Evolutionary conservation across 2,888 invertebrate species (phyloP), one percentile per base, ranked within the genome.

Genomic region (Drosophila kanekoi): DNA sequence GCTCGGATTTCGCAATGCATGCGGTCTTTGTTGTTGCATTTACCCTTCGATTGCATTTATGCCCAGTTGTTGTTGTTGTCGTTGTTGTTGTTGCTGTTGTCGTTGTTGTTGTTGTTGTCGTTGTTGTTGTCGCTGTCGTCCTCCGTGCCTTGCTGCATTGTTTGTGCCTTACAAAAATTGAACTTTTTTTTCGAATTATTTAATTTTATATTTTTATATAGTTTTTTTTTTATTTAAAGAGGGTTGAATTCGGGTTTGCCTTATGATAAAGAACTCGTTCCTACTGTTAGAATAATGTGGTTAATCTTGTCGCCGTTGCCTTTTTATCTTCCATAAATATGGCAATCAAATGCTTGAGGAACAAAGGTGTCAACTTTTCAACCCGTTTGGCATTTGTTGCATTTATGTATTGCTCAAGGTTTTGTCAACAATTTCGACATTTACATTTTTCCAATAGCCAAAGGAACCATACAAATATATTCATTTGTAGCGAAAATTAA

Each of bases 271-370:
- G n/a, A 89, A 85, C 85, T 61, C 62, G 88, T 87, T 82, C 62
- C 20, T 40, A 65, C 85, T 80, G 86, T 86, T 89, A 75, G 88
- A 71, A 75, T 76, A 79, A 88, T 86, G 85, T 89, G 85, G 85
- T 86, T 86, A 89, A 86, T 86, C 89, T 86, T 89, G 89, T 85
- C 88, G 86, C 89, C 80, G 88, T 87, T 84, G 87, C 85, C 83
- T 82, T 85, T 83, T 86, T 82, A 85, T 87, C 86, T 85, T 60
- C 52, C 83, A 80, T 77, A 86, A 86, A 86, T 82, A 86, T 87
- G 86, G 89, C 89, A 89, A 86, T 86, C 83, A 89, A 86, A 88
- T 89, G 73, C 89, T 86, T 72, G 20, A 74, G 35, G 70, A 73
- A 83, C 73, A 82, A 82, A 82, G 84, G 86, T 88, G 86, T 77